Percentiles rank a stretch among this genome's conserved stretches.
phyloP scores from a whole-genome alignment of 2,113 vertebrate species.

The Oriolus oriolus region DNA sequence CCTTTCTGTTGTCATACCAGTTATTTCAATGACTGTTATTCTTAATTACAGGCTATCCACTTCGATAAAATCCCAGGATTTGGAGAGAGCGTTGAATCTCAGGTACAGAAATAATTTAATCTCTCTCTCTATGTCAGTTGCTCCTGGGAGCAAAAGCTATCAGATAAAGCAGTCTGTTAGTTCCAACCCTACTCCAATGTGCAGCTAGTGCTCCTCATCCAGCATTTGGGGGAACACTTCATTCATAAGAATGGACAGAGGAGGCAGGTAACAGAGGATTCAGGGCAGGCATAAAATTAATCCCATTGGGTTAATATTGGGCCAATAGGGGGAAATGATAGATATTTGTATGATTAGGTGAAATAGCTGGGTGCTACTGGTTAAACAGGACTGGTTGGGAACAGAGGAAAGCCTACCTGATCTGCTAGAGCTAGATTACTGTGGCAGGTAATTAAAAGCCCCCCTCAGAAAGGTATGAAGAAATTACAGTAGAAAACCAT shows the following conservation, averaged over 20 bases:
- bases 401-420: background rate
- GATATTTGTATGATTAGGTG: background rate
- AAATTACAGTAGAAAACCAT: background rate
- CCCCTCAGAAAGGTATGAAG: background rate
- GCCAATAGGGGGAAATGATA: background rate
- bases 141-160: background rate
- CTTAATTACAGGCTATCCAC: constrained; percentile 15
- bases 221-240: background rate
- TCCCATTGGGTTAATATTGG: background rate
- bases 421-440: background rate
- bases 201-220: background rate
- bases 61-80: constrained; percentile 23
- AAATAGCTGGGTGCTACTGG: background rate
- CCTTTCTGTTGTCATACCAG: background rate
- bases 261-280: background rate
- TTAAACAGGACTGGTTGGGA: background rate
- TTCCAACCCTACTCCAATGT: background rate
- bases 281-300: background rate
- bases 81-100: background rate
- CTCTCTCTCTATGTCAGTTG: background rate
- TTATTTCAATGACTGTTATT: background rate
- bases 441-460: background rate
- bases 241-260: background rate
- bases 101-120: constrained; percentile 18
- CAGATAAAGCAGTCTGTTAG: background rate